A percentile compares a stretch with the other conserved stretches of the same genome.
Conservation (phyloP, 1,140 invertebrate genomes). For the Drosophila baimaii region DNA sequence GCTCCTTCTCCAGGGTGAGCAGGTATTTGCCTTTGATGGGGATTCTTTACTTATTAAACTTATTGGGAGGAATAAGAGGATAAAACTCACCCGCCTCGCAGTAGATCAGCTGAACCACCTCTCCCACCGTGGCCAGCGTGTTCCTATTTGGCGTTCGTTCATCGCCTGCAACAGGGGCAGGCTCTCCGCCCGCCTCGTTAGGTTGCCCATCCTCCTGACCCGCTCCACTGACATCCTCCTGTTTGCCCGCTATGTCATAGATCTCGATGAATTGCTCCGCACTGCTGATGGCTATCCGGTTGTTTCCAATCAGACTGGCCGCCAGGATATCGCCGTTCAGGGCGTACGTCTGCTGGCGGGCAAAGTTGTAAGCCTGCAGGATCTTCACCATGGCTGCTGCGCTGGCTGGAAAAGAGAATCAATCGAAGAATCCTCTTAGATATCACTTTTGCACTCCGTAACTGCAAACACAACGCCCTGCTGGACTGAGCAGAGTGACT, state of each 20-base stretch:
- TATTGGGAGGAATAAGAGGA: rapidly evolving
- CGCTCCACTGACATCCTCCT: slow-evolving; percentile 23
- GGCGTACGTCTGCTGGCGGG: slow-evolving; percentile 78
- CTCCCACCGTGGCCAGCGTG: slow-evolving; percentile 77
- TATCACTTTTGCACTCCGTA: slow-evolving; percentile 22
- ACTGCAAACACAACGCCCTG: slow-evolving; percentile 62
- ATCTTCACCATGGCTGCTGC: slow-evolving; percentile 76
- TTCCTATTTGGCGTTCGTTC: slow-evolving; percentile 63
- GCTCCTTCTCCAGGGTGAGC: slow-evolving; percentile 77
- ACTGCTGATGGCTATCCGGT: slow-evolving; percentile 80
- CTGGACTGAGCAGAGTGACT: slow-evolving; percentile 52
- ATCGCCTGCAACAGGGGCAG: slow-evolving; percentile 31
- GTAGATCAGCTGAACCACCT: slow-evolving; percentile 80
- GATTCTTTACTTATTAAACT: not conserved
- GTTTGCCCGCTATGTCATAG: slow-evolving; percentile 78
- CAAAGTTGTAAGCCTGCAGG: slow-evolving; percentile 81
- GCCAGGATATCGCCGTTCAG: slow-evolving; percentile 80
- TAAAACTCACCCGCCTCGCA: slow-evolving; percentile 69
- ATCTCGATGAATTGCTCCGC: slow-evolving; percentile 83
- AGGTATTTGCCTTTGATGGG: slow-evolving; percentile 72
- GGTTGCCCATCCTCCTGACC: slow-evolving; percentile 18
- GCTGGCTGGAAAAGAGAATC: slow-evolving; percentile 25
- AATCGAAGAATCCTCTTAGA: slow-evolving; percentile 6
- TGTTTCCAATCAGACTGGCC: slow-evolving; percentile 74
- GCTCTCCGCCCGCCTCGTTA: slow-evolving; percentile 7